Evolutionary conservation across 2,113 vertebrate genomes (phyloP), one percentile per base, ranked within the genome.

Genomic region (Tragelaphus scriptus): DNA sequence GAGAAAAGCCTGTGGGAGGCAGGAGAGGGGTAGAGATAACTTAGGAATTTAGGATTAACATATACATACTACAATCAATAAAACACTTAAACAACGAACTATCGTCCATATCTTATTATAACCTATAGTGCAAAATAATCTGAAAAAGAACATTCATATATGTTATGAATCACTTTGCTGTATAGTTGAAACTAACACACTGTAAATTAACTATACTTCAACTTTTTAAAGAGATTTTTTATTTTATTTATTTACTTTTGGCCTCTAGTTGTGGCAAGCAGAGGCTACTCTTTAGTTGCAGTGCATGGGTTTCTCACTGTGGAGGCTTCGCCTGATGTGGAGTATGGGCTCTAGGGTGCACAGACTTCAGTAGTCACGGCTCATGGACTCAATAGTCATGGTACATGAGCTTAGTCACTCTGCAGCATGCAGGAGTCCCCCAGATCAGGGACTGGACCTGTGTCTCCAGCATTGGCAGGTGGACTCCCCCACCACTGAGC

Each of bases 361-460:
- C 21, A 40, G 71, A 26, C 71, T 7, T 40, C 68, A 40, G n/a
- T 0, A 12, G 10, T 21, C 1, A 44, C 0, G 36, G 71, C 21
- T 14, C 71, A 14, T 3, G 36, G 36, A 36, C n/a, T 25, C 71
- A 75, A 1, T 13, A 75, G 36, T 25, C 6, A 0, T 26, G 71
- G 12, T 44, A 12, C 40, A 14, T 13, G 40, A 77, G 40, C 40
- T 44, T 15, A 14, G 36, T 4, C 71, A 26, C 71, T 25, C 36
- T 77, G 71, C 36, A 77, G 23, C 71, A 13, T 7, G 12, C 23
- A 2, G 23, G 71, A 6, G 36, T 26, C 11, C 23, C n/a, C 71
- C 40, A 15, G 40, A 26, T 7, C 23, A 44, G 40, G 21, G 40
- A 7, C 1, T 14, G 23, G 26, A 25, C 71, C 71, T 77, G 21